Conservation (phyloP, 2,888 invertebrate species). For the Celastrina argiolus region DNA sequence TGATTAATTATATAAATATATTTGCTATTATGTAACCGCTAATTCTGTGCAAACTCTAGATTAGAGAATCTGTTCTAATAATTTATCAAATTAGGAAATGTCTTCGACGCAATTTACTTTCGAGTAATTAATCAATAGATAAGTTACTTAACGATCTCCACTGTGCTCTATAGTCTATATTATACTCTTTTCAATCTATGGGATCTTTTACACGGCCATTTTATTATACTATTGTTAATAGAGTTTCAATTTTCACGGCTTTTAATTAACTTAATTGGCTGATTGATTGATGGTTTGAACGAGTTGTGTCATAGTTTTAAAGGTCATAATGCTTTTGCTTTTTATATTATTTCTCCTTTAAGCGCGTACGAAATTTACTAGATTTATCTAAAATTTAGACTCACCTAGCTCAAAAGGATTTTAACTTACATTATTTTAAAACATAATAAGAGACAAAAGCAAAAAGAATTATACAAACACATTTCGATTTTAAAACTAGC, state of each 20-base stretch:
- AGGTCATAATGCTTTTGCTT: background rate
- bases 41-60: background rate
- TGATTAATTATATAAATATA: constrained; percentile 18
- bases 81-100: constrained; percentile 20
- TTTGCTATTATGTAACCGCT: background rate
- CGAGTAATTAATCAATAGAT: constrained; percentile 16
- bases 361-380: no score
- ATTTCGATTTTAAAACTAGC: no score
- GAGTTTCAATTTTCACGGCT: constrained; percentile 6
- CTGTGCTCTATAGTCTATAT: background rate
- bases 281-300: background rate
- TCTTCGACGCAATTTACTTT: constrained; percentile 7
- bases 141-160: background rate
- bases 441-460: no score
- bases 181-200: background rate
- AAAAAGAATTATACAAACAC: no score
- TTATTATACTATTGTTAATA: background rate
- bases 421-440: no score
- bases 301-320: constrained; percentile 11
- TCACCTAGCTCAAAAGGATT: no score
- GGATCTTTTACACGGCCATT: background rate
- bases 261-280: constrained; percentile 2
- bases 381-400: no score
- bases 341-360: no score
- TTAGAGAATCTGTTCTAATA: constrained; percentile 13